Evolutionary conservation across 2,888 invertebrate species (phyloP), one percentile per base, ranked within the genome.

Genomic region (Chrysolina haemoptera): DNA sequence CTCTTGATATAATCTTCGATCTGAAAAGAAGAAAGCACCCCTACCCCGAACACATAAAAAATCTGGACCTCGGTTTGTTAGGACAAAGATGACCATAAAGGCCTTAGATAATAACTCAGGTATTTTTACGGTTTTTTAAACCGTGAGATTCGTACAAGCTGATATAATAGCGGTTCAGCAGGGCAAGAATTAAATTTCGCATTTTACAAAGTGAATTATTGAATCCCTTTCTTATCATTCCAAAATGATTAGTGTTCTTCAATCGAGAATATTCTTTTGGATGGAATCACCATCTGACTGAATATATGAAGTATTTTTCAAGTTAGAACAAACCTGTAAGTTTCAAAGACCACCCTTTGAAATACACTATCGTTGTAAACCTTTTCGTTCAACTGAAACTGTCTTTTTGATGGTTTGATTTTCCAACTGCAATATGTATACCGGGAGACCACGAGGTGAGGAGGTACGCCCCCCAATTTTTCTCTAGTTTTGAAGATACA

Each of bases 41-140:
- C 78, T 76, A 74, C 76, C 55, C 59, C 35, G 70, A 59, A 55
- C 66, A 76, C 76, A 80, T 80, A 83, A 84, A 84, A 84, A 82
- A 84, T 83, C 83, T 83, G 80, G 82, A 81, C 84, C 80, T 78
- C 77, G 50, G 55, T 27, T 22, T 71, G 48, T 53, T 76, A 77
- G 79, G 82, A 83, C 82, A 82, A 84, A 82, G 82, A 80, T 84
- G 84, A 84, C 84, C 84, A 81, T 76, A 79, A 80, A 80, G 83
- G 82, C 74, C 73, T 80, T 80, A 77, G 78, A 82, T 81, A 78
- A 78, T 75, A 74, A 67, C 76, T 74, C 84, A 84, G 83, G 84
- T 84, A 79, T 82, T 80, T 81, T 80, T 82, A 75, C 68, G 70
- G 73, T 82, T 83, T 83, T 83, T 82, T 82, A 81, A 76, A 80